phyloP scores from a whole-genome alignment of 2,888 invertebrate genomes.

The Glaucopsyche alexis region DNA sequence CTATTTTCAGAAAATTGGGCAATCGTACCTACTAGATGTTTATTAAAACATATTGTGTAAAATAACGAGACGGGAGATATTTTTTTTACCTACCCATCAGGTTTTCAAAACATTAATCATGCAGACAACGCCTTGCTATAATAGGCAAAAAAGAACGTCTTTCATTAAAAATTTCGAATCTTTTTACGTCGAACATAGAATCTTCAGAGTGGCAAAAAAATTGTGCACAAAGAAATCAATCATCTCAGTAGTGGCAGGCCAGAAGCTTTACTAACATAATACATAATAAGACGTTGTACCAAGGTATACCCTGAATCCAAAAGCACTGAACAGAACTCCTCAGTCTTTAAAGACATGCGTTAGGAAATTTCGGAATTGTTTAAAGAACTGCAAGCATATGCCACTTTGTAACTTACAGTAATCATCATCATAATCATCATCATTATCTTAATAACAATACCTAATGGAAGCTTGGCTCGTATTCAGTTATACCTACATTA shows the following conservation, averaged over 20 bases:
- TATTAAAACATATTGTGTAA: not conserved
- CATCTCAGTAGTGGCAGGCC: not conserved
- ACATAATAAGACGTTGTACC: not conserved
- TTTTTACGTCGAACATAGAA: not conserved
- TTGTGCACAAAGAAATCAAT: conserved; percentile 19
- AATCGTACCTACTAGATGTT: not conserved
- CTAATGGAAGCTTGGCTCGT: too few species aligned
- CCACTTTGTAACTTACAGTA: too few species aligned
- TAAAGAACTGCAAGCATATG: too few species aligned
- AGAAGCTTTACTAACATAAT: not conserved
- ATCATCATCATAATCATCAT: too few species aligned
- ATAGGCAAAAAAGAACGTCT: conserved; percentile 1
- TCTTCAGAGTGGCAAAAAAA: not conserved
- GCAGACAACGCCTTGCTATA: not conserved
- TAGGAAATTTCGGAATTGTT: too few species aligned
- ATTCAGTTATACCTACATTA: too few species aligned
- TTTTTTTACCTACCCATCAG: not conserved
- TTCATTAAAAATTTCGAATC: not conserved
- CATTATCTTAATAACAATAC: too few species aligned
- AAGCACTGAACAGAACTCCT: too few species aligned
- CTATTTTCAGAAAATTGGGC: conserved; percentile 31
- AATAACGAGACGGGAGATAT: not conserved
- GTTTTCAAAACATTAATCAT: not conserved
- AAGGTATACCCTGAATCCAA: too few species aligned
- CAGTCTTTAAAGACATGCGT: too few species aligned